Base-by-base conservation (phyloP, 1,140 invertebrate genomes). In the Drosophila orena region DNA sequence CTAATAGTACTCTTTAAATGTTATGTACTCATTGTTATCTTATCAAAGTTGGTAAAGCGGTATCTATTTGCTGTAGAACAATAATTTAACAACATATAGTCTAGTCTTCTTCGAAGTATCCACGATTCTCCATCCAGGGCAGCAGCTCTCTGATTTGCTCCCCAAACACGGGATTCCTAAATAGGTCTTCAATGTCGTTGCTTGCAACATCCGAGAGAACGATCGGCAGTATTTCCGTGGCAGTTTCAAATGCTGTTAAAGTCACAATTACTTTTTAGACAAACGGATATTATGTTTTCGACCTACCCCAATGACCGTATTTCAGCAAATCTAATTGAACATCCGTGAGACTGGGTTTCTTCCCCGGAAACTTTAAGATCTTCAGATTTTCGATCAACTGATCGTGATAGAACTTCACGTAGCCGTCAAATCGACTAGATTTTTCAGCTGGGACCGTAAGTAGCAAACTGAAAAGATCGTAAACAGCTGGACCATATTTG, bases 41-140 rank as follows among this genome's bases (percentile, higher is more conserved):
- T 47, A 44, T 47, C 14, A n/a, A 20, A 22, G 17, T 7, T 12
- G 12, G 17, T 20, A 44, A 44, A 3, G n/a, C 7, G 7, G 8
- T 30, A 30, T 30, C 7, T 30, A 10, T 30, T 30, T 30, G 10
- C 10, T 30, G 30, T 30, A 30, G 7, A 30, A 8, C 10, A 7
- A 30, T 7, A 30, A 27, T 1, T 27, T 6, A 6, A 30, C 27
- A 2, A 30, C 7, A 8, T 30, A 30, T 30, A 30, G 30, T 3
- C 12, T 54, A 78, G 30, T 76, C 79, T 27, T 64, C 52, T 42
- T 90, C 80, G 20, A 88, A 77, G 17, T 90, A 88, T 0, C 59
- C 79, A 24, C 85, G 84, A 69, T 84, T 80, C 37, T 88, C 79
- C 42, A 88, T 17, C 84, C 84, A 90, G n/a, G 84, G 84, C 17